A percentile compares a stretch with the other conserved stretches of the same genome.
phyloP scores from a whole-genome alignment of 2,797 vertebrate genomes.

The Poeciliopsis gracilis region DNA sequence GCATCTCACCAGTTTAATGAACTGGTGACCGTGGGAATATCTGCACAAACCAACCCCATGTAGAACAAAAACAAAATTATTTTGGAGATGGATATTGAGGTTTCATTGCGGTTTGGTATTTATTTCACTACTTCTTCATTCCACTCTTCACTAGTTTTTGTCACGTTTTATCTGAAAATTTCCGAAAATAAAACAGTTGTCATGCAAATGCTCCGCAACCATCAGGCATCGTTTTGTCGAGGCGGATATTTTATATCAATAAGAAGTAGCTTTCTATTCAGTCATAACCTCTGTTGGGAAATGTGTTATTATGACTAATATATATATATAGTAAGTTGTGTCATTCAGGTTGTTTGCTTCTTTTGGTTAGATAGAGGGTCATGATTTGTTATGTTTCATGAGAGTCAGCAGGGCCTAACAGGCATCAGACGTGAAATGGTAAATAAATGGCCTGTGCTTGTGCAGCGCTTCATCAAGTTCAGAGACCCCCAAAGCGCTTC shows the following conservation, averaged over 20 bases:
- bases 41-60: neutral
- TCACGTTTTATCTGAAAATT: neutral
- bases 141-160: neutral
- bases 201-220: neutral
- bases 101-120: neutral
- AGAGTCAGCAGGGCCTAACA: neutral
- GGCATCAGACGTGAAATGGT: neutral
- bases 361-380: neutral
- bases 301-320: neutral
- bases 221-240: neutral
- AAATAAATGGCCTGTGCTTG: too few relatives aligned
- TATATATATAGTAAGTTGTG: neutral
- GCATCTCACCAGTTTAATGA: neutral
- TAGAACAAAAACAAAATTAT: neutral
- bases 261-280: neutral
- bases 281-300: neutral
- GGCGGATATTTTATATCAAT: neutral
- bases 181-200: neutral
- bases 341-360: neutral
- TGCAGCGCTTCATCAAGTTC: too few relatives aligned
- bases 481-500: too few relatives aligned
- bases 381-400: neutral
- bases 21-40: neutral
- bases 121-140: neutral
- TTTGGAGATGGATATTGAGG: neutral